A percentile compares a stretch with the other conserved stretches of the same genome.
Evolutionary conservation across 2,797 vertebrate species (phyloP).

Genomic region (Eupleurogrammus muticus): DNA sequence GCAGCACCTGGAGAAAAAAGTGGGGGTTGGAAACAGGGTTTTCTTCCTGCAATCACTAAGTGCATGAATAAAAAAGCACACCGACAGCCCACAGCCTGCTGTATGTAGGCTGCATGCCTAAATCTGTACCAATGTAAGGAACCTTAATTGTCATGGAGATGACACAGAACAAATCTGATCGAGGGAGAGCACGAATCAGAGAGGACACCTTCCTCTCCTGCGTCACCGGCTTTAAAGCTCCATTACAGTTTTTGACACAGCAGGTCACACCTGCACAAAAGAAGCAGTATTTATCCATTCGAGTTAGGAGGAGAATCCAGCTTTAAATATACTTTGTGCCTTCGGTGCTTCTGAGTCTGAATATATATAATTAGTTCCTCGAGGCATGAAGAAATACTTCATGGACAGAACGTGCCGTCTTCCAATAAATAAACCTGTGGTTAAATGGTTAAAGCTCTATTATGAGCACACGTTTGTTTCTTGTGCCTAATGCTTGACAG

Average conservation of each 20-base stretch:
- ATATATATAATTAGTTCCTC: background rate
- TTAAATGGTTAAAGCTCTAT: constrained; percentile 5
- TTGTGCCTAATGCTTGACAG: constrained; percentile 19
- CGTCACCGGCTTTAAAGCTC: constrained; percentile 37
- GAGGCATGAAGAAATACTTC: background rate
- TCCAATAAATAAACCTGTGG: constrained; percentile 1
- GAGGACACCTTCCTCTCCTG: constrained; percentile 43
- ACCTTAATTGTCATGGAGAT: constrained; percentile 32
- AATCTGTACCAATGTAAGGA: constrained; percentile 33
- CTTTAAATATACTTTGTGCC: constrained; percentile 9
- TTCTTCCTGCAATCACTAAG: background rate
- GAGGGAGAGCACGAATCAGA: constrained; percentile 56
- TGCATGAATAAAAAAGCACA: constrained; percentile 30
- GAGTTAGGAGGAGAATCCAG: constrained; percentile 6
- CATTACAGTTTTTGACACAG: constrained; percentile 50
- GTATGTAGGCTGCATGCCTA: constrained; percentile 6
- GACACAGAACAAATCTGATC: constrained; percentile 44
- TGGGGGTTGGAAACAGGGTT: constrained; percentile 1
- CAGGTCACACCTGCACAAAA: constrained; percentile 32
- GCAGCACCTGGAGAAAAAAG: constrained; percentile 2
- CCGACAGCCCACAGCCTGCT: constrained; percentile 4
- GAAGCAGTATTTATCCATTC: background rate
- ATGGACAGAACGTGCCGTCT: background rate
- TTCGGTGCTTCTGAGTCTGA: background rate
- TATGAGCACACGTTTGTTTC: constrained; percentile 26